Conservation (phyloP, 2,888 invertebrate species). For the Lordiphosa andalusiaca region DNA sequence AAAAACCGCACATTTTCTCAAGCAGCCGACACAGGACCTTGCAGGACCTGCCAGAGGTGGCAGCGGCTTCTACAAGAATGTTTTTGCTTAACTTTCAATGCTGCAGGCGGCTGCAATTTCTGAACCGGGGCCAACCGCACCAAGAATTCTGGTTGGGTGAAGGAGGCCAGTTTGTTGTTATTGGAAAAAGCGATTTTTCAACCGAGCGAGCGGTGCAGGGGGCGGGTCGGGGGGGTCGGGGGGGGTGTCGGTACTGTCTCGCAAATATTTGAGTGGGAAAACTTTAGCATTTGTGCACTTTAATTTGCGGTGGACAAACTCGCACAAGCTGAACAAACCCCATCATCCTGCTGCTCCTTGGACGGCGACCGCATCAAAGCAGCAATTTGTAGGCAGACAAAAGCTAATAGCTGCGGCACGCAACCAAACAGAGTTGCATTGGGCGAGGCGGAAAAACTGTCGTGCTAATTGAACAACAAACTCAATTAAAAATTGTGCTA, state of each 20-base stretch:
- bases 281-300: slow-evolving; percentile 67
- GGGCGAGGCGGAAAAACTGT: background rate
- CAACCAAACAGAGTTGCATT: slow-evolving; percentile 29
- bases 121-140: background rate
- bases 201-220: slow-evolving; percentile 2
- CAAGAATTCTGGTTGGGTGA: no score
- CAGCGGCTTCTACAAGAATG: slow-evolving; percentile 11
- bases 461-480: slow-evolving; percentile 58
- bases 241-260: slow-evolving; percentile 23
- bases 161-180: slow-evolving; percentile 35
- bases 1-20: slow-evolving; percentile 74
- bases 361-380: slow-evolving; percentile 50
- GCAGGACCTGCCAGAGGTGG: slow-evolving; percentile 8
- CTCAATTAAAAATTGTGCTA: slow-evolving; percentile 65
- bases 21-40: slow-evolving; percentile 20
- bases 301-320: slow-evolving; percentile 62
- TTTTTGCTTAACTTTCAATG: slow-evolving; percentile 15
- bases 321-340: slow-evolving; percentile 26
- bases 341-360: slow-evolving; percentile 17
- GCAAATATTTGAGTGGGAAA: slow-evolving; percentile 44
- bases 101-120: slow-evolving; percentile 34
- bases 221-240: background rate
- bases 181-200: slow-evolving; percentile 65
- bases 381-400: slow-evolving; percentile 45
- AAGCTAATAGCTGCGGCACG: slow-evolving; percentile 44